A percentile compares a stretch with the other conserved stretches of the same genome.
Conservation (phyloP, 1,140 invertebrate species). For the Macrobrachium rosenbergii region DNA sequence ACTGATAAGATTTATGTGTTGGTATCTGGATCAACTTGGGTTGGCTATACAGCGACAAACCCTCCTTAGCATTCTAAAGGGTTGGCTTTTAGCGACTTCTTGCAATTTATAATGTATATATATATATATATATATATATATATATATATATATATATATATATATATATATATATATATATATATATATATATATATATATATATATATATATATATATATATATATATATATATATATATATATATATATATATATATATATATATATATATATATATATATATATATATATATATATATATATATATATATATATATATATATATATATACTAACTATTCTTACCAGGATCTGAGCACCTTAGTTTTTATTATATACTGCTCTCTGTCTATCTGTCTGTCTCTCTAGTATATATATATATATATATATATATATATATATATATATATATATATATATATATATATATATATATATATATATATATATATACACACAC, state of each 20-base stretch:
- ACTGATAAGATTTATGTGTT: no score
- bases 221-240: not conserved
- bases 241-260: slow-evolving; percentile 4
- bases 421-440: not conserved
- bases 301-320: not conserved
- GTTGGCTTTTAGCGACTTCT: no score
- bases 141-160: not conserved
- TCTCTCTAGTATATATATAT: not conserved
- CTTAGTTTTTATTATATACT: no score
- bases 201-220: not conserved
- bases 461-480: not conserved
- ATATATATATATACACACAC: not conserved
- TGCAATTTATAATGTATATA: not conserved
- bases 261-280: slow-evolving; percentile 3
- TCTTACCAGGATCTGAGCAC: no score
- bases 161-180: not conserved
- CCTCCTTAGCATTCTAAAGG: no score
- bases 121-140: not conserved
- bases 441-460: not conserved
- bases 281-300: not conserved
- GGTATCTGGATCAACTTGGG: no score
- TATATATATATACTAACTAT: no score
- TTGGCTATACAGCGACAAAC: no score
- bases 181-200: not conserved
- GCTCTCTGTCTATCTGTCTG: no score